Evolutionary conservation across 2,797 vertebrate genomes (phyloP).

Genomic region (Trematomus bernacchii): DNA sequence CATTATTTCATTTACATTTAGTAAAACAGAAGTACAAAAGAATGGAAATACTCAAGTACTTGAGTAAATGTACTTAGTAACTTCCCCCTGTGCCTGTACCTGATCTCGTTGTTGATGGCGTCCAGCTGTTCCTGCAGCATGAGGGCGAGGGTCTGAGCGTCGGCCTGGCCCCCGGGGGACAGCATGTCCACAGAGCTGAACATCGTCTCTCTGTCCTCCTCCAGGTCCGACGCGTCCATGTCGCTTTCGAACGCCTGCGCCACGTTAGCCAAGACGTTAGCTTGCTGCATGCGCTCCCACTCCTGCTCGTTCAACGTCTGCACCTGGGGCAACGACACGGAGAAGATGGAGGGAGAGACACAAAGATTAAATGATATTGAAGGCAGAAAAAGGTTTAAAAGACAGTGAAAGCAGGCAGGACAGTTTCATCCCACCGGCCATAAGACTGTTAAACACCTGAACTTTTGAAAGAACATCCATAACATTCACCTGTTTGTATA

Average conservation of each 20-base stretch:
- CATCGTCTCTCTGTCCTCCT: conserved; percentile 93
- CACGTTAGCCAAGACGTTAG: conserved; percentile 95
- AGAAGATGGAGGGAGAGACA: not conserved
- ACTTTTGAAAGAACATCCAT: too few species aligned
- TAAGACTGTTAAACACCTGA: too few species aligned
- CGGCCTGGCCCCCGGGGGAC: conserved; percentile 95
- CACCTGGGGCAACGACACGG: conserved; percentile 83
- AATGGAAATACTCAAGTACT: too few species aligned
- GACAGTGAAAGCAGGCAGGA: not conserved
- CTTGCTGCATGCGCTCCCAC: conserved; percentile 98
- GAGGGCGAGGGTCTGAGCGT: conserved; percentile 96
- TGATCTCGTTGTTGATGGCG: conserved; percentile 98
- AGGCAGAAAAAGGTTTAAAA: not conserved
- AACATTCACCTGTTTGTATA: too few species aligned
- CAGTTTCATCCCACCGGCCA: too few species aligned
- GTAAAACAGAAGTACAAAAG: too few species aligned
- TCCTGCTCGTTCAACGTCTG: conserved; percentile 98
- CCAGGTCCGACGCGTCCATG: conserved; percentile 92
- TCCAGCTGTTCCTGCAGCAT: conserved; percentile 99
- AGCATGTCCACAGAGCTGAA: conserved; percentile 95
- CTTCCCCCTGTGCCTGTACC: conserved; percentile 75
- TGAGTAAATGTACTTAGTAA: too few species aligned
- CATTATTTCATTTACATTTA: too few species aligned
- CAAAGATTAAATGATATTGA: not conserved
- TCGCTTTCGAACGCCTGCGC: conserved; percentile 98